A percentile compares a stretch with the other conserved stretches of the same genome.
Conservation (phyloP, 2,113 vertebrate species). For the Macheiramphus alcinus region DNA sequence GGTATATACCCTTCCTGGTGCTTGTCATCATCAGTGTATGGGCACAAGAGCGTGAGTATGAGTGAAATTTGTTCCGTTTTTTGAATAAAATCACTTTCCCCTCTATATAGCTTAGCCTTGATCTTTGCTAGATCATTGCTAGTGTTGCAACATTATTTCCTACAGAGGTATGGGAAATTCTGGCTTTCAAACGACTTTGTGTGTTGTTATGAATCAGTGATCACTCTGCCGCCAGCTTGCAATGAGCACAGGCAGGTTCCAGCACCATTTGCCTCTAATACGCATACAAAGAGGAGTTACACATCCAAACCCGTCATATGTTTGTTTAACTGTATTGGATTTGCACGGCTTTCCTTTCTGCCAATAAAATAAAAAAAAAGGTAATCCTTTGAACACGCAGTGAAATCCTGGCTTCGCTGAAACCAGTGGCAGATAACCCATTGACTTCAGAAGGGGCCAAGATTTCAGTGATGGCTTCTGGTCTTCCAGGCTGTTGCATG, state of each 20-base stretch:
- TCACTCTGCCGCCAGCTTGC: not conserved
- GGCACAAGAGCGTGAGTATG: not conserved
- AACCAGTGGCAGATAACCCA: not conserved
- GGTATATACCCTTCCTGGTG: not conserved
- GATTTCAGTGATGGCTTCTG: not conserved
- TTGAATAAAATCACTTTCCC: not conserved
- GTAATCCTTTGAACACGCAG: not conserved
- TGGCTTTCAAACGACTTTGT: not conserved
- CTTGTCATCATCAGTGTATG: not conserved
- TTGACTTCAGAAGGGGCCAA: not conserved
- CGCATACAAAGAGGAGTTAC: not conserved
- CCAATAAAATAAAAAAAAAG: not conserved
- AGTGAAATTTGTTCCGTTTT: not conserved
- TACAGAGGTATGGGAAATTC: not conserved
- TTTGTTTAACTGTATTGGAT: constrained; percentile 8
- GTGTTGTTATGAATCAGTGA: not conserved
- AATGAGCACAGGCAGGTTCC: not conserved
- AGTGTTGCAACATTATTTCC: not conserved
- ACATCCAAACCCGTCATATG: not conserved
- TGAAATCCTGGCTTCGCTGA: not conserved
- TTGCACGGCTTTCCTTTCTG: not conserved
- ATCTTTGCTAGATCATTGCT: not conserved
- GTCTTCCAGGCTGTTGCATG: not conserved
- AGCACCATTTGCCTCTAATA: not conserved
- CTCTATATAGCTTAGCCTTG: not conserved